phyloP scores from a whole-genome alignment of 1,140 invertebrate genomes.

The Riptortus pedestris region DNA sequence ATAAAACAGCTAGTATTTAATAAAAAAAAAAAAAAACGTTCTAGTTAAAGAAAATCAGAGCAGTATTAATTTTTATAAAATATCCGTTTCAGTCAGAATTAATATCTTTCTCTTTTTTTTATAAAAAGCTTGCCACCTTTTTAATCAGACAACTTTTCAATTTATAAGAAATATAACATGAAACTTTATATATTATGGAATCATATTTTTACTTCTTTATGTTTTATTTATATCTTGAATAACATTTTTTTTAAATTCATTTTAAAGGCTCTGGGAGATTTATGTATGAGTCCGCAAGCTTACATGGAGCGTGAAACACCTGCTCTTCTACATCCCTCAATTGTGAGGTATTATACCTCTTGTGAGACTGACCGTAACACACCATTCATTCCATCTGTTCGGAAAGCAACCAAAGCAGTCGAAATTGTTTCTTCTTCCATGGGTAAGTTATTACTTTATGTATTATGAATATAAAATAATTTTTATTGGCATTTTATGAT shows the following conservation, averaged over 20 bases:
- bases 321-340: constrained; percentile 40
- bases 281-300: constrained; percentile 61
- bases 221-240: not conserved
- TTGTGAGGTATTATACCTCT: constrained; percentile 69
- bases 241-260: not conserved
- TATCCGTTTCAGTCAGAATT: too few species aligned
- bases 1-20: not conserved
- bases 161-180: too few species aligned
- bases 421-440: constrained; percentile 56
- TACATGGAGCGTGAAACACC: constrained; percentile 36
- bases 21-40: too few species aligned
- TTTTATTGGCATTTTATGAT: too few species aligned
- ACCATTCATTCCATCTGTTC: constrained; percentile 44
- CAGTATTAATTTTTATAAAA: too few species aligned
- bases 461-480: not conserved
- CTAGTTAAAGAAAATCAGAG: too few species aligned
- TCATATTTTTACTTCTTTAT: not conserved
- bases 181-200: too few species aligned
- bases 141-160: too few species aligned
- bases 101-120: too few species aligned
- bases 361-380: constrained; percentile 67
- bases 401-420: constrained; percentile 61
- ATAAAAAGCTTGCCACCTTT: too few species aligned
- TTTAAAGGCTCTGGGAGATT: constrained; percentile 54
- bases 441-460: constrained; percentile 30